Base-by-base conservation (phyloP, 2,113 vertebrate species). In the Megaceryle torquata region DNA sequence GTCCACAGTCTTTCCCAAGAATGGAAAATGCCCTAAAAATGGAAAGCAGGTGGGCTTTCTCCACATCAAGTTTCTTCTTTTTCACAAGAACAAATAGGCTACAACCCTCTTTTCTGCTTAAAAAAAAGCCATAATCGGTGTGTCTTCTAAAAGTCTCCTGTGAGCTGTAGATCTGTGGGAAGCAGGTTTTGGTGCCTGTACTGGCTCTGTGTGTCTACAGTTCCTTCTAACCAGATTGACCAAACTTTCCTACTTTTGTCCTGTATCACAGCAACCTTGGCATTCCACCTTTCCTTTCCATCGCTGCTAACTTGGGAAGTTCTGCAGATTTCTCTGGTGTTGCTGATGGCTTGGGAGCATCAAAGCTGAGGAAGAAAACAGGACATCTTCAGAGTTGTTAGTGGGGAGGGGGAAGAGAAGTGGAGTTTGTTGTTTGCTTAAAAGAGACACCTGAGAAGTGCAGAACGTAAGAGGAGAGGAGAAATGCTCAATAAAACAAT, bases 11-110 rank as follows among this genome's bases (percentile, higher is more conserved):
- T 93, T 96, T 91, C 71, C 67, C 48, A 78, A 91, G 83, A 92
- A 59, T 43, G 89, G 68, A 94, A 91, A 96, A 79, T 54, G 18
- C 39, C 80, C 69, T 92, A 96, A 96, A 97, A 97, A 95, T 94
- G 92, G 93, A 96, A 97, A 97, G 89, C 95, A 97, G 95, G 96
- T 97, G 92, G 67, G 24, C 65, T 94, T 90, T 91, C 81, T 97
- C 78, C 89, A 86, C 87, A 83, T 39, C 44, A 61, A 64, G 31
- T 77, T 84, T 28, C 71, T 88, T 20, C 95, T 95, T 88, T 61
- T 86, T 46, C 89, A 71, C 86, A 44, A 80, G 88, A 78, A 92
- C 5, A 35, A 92, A 50, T 33, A 94, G 57, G 20, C 67, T 78
- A 57, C 28, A 15, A n/a, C 57, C 56, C 26, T 87, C 31, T 63